A percentile compares a stretch with the other conserved stretches of the same genome.
phyloP scores from a whole-genome alignment of 2,888 invertebrate genomes.

The Teleiodes luculella region DNA sequence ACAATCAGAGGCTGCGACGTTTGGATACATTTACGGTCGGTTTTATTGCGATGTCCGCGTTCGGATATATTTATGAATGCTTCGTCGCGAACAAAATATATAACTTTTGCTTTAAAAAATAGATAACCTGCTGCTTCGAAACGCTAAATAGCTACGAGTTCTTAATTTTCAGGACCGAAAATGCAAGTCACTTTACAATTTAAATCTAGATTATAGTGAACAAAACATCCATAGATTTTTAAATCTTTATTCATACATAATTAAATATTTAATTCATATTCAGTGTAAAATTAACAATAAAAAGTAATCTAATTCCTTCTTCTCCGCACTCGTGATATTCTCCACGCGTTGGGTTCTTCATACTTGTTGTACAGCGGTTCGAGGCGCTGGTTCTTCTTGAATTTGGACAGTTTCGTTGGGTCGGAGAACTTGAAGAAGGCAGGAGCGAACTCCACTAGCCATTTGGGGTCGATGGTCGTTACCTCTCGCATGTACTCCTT shows the following conservation, averaged over 20 bases:
- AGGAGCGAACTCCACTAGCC: slow-evolving; percentile 99
- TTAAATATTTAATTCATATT: background rate
- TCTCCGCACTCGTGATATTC: slow-evolving; percentile 94
- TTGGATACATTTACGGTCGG: too few relatives aligned
- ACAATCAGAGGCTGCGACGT: too few relatives aligned
- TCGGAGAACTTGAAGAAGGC: slow-evolving; percentile 99
- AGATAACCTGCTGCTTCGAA: too few relatives aligned
- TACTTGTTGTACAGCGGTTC: slow-evolving; percentile 99
- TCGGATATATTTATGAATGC: too few relatives aligned
- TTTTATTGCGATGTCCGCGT: too few relatives aligned
- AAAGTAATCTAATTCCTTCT: slow-evolving; percentile 84
- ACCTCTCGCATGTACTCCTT: slow-evolving; percentile 99
- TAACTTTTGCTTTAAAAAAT: too few relatives aligned
- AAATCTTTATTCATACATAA: background rate
- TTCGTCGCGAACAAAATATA: too few relatives aligned
- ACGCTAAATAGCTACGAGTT: too few relatives aligned
- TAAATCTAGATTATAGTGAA: too few relatives aligned
- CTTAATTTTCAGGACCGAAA: too few relatives aligned
- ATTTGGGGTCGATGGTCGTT: slow-evolving; percentile 97
- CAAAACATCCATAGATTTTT: too few relatives aligned
- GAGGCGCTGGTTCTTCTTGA: slow-evolving; percentile 98
- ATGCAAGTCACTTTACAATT: too few relatives aligned
- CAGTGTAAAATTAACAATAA: background rate
- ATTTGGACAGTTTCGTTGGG: slow-evolving; percentile 98
- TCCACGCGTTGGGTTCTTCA: slow-evolving; percentile 99